Percentiles rank a stretch among this genome's conserved stretches.
Evolutionary conservation across 1,140 invertebrate species (phyloP).

Genomic region (Parasteatoda tepidariorum): DNA sequence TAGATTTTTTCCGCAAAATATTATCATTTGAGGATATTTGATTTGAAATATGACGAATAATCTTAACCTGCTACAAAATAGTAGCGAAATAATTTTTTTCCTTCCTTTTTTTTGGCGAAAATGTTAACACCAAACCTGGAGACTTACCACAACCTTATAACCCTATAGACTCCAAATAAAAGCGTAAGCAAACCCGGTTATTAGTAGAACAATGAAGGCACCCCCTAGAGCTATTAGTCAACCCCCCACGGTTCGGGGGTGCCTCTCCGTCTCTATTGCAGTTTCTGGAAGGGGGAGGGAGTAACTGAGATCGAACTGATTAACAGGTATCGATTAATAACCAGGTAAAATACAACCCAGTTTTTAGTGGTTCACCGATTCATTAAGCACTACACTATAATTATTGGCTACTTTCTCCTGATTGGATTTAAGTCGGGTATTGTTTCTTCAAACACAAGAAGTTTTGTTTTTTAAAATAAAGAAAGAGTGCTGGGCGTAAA

Average conservation of each 20-base stretch:
- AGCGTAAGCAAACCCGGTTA: slow-evolving; percentile 31
- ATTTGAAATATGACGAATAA: no score
- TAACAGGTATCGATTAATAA: slow-evolving; percentile 1
- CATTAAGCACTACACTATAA: slow-evolving; percentile 26
- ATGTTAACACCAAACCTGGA: neutral
- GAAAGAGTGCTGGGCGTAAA: neutral
- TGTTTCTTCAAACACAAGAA: neutral
- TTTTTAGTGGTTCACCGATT: slow-evolving; percentile 50
- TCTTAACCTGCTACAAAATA: no score
- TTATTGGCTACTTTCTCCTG: slow-evolving; percentile 24
- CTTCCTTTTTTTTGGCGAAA: slow-evolving; percentile 12
- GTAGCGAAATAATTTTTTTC: neutral
- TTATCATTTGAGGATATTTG: no score
- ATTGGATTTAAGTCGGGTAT: slow-evolving; percentile 37
- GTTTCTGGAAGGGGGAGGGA: neutral
- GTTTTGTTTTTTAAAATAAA: slow-evolving; percentile 5
- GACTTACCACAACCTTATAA: neutral
- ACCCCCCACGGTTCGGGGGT: slow-evolving; percentile 29
- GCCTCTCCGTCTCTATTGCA: neutral
- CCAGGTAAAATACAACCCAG: slow-evolving; percentile 16
- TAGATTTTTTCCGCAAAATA: no score
- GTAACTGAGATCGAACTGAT: neutral
- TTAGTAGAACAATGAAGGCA: slow-evolving; percentile 44
- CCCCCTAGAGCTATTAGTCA: slow-evolving; percentile 53
- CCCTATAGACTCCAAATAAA: slow-evolving; percentile 20